A percentile compares a stretch with the other conserved stretches of the same genome.
Evolutionary conservation across 1,140 invertebrate species (phyloP).

Genomic region (Drosophila biarmipes): DNA sequence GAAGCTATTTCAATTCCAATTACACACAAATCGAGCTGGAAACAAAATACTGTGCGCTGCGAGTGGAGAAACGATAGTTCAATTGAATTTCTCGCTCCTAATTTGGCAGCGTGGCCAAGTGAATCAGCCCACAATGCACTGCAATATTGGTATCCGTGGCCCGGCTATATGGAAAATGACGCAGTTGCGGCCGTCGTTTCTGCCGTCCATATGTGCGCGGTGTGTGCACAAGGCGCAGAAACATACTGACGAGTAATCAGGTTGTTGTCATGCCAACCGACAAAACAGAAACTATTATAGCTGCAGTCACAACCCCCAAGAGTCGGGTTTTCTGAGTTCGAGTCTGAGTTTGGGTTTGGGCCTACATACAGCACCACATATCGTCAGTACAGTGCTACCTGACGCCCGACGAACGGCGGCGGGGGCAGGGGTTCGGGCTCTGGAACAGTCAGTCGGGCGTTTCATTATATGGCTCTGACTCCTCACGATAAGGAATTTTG

Average conservation of each 20-base stretch:
- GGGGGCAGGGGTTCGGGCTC: neutral
- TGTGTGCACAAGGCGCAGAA: constrained; percentile 9
- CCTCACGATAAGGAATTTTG: constrained; percentile 7
- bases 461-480: neutral
- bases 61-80: constrained; percentile 43
- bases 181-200: constrained; percentile 34
- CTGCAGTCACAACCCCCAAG: constrained; percentile 35
- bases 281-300: constrained; percentile 61
- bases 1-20: constrained; percentile 73
- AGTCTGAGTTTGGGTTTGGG: constrained; percentile 8
- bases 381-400: constrained; percentile 46
- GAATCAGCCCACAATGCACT: constrained; percentile 66
- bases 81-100: constrained; percentile 75
- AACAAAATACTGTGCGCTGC: constrained; percentile 1
- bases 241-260: constrained; percentile 57
- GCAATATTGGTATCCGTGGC: constrained; percentile 48
- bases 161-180: constrained; percentile 36
- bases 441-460: neutral
- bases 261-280: constrained; percentile 67
- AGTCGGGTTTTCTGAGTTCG: constrained; percentile 24
- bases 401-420: constrained; percentile 11
- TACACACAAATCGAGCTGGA: constrained; percentile 33
- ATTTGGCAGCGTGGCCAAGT: constrained; percentile 66
- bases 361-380: constrained; percentile 3
- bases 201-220: constrained; percentile 7